A percentile compares a stretch with the other conserved stretches of the same genome.
phyloP scores from a whole-genome alignment of 2,888 invertebrate species.

The Odontothrips loti region DNA sequence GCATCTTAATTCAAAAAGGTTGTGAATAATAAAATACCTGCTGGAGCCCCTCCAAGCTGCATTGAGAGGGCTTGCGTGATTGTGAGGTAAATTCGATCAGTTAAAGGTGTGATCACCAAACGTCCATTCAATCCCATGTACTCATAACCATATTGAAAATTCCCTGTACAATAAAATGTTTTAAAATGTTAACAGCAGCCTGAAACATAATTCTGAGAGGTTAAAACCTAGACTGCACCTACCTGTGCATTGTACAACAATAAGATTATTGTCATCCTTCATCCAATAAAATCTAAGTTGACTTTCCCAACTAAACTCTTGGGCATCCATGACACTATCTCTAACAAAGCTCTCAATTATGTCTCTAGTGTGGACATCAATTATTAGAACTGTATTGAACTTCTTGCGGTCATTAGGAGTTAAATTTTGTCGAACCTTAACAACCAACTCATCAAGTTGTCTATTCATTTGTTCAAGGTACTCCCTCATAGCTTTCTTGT shows the following conservation, averaged over 20 bases:
- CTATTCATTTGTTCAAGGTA: slow-evolving; percentile 73
- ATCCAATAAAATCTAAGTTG: slow-evolving; percentile 91
- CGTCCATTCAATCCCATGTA: slow-evolving; percentile 92
- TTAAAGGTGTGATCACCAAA: slow-evolving; percentile 85
- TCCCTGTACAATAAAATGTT: slow-evolving; percentile 48
- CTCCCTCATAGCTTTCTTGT: slow-evolving; percentile 86
- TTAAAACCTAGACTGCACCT: slow-evolving; percentile 16
- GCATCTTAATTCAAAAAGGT: not conserved
- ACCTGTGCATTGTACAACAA: slow-evolving; percentile 78
- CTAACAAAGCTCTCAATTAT: slow-evolving; percentile 68
- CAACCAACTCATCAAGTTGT: slow-evolving; percentile 79
- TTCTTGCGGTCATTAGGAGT: slow-evolving; percentile 77
- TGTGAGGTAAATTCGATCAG: slow-evolving; percentile 87
- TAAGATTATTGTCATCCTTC: slow-evolving; percentile 71
- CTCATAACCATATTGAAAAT: slow-evolving; percentile 90
- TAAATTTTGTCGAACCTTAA: slow-evolving; percentile 64
- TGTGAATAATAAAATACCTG: slow-evolving; percentile 52
- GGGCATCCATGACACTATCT: slow-evolving; percentile 68
- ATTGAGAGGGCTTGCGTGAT: slow-evolving; percentile 89
- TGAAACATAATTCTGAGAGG: not conserved
- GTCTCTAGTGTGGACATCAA: slow-evolving; percentile 88
- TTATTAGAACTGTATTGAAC: slow-evolving; percentile 82
- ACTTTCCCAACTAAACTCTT: slow-evolving; percentile 92
- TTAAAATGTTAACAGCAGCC: not conserved
- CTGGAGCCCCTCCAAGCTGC: slow-evolving; percentile 88